Evolutionary conservation across 1,140 invertebrate genomes (phyloP).

Genomic region (Drosophila subpulchrella): DNA sequence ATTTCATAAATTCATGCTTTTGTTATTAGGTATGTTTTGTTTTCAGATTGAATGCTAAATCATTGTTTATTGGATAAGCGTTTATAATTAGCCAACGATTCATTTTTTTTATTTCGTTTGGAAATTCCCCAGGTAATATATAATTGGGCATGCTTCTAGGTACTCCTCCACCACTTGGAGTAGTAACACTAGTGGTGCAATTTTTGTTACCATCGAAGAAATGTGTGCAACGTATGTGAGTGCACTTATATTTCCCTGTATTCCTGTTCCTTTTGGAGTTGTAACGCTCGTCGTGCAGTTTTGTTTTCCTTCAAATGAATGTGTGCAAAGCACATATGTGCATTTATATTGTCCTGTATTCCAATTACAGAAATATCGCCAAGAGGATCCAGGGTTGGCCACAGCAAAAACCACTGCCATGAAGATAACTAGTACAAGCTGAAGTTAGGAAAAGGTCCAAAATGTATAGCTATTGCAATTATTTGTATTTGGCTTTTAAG

Average conservation of each 20-base stretch:
- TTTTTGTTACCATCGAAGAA: neutral
- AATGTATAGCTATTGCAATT: neutral
- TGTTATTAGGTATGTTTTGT: no score
- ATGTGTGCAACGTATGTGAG: neutral
- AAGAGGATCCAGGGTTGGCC: neutral
- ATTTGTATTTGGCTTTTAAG: neutral
- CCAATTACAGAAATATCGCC: neutral
- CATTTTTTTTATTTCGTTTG: no score
- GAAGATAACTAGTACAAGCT: neutral
- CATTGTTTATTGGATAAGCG: no score
- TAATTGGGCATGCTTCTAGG: neutral
- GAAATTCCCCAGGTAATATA: no score
- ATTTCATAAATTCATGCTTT: no score
- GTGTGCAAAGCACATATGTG: neutral
- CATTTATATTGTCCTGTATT: neutral
- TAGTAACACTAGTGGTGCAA: neutral
- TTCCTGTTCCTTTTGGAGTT: neutral
- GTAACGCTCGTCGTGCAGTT: neutral
- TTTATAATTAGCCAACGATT: no score
- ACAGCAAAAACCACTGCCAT: neutral
- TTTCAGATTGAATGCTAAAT: no score
- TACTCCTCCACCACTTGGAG: neutral
- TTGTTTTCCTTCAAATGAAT: neutral
- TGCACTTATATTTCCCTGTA: neutral
- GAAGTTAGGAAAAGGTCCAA: neutral